Percentiles rank a stretch among this genome's conserved stretches.
Evolutionary conservation across 2,797 vertebrate species (phyloP).

Genomic region (Microchirus variegatus): DNA sequence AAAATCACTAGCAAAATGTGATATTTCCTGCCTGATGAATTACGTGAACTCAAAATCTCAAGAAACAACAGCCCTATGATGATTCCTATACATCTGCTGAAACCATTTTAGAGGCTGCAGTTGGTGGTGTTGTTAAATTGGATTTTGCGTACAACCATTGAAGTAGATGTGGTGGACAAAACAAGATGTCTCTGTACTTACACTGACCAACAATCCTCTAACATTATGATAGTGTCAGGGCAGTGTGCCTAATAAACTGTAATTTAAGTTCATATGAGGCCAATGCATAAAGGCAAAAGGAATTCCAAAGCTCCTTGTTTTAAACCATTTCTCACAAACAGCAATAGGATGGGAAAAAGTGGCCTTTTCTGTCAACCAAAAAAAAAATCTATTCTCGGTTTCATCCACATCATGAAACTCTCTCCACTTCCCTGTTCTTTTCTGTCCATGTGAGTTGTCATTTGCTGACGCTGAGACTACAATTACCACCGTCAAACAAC

Average conservation of each 20-base stretch:
- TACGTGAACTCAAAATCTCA: no score
- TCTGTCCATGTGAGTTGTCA: neutral
- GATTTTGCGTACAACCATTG: neutral
- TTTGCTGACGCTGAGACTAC: neutral
- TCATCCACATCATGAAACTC: constrained; percentile 53
- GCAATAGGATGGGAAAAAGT: neutral
- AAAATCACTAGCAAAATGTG: no score
- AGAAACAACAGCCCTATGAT: neutral
- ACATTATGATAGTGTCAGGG: no score
- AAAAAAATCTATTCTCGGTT: constrained; percentile 34
- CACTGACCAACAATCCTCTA: no score
- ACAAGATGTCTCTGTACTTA: no score
- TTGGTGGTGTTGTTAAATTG: neutral
- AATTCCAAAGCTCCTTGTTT: neutral
- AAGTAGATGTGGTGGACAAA: neutral
- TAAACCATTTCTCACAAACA: constrained; percentile 5
- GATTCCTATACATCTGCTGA: no score
- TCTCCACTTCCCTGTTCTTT: constrained; percentile 46
- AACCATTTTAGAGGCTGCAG: neutral
- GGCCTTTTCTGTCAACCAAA: neutral
- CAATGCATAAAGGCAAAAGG: neutral
- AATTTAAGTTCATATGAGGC: no score
- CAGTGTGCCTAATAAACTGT: no score
- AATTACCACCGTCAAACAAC: no score
- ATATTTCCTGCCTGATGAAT: no score